Evolutionary conservation across 2,113 vertebrate species (phyloP).

Genomic region (Urocynchramus pylzowi): DNA sequence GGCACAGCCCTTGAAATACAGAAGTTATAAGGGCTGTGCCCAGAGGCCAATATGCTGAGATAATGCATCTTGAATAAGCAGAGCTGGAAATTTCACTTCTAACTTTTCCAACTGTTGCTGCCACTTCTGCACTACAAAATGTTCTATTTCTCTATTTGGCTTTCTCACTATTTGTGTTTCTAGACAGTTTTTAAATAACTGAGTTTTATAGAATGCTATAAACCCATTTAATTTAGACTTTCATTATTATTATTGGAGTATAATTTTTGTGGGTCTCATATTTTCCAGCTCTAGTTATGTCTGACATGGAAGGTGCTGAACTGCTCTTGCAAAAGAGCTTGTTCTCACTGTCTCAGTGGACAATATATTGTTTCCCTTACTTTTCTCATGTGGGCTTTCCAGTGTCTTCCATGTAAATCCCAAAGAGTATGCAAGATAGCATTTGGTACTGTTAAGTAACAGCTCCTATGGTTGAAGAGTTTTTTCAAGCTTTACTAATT

Average conservation of each 20-base stretch:
- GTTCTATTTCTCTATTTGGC: background rate
- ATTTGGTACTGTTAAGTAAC: background rate
- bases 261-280: background rate
- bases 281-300: background rate
- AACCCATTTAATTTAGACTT: background rate
- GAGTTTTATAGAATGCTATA: background rate
- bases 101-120: background rate
- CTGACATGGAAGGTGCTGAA: background rate
- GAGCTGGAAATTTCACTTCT: slow-evolving; percentile 5
- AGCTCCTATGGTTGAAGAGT: background rate
- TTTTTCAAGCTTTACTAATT: background rate
- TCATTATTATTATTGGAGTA: slow-evolving; percentile 22
- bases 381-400: background rate
- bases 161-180: background rate
- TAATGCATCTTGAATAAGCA: background rate
- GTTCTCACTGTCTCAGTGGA: background rate
- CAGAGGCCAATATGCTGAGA: background rate
- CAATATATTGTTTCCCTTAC: background rate
- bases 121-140: background rate
- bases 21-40: background rate
- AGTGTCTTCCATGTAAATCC: background rate
- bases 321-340: background rate
- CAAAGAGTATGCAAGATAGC: background rate
- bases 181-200: background rate
- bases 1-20: background rate